Evolutionary conservation across 2,113 vertebrate species (phyloP).

Genomic region (Elephantulus edwardii): DNA sequence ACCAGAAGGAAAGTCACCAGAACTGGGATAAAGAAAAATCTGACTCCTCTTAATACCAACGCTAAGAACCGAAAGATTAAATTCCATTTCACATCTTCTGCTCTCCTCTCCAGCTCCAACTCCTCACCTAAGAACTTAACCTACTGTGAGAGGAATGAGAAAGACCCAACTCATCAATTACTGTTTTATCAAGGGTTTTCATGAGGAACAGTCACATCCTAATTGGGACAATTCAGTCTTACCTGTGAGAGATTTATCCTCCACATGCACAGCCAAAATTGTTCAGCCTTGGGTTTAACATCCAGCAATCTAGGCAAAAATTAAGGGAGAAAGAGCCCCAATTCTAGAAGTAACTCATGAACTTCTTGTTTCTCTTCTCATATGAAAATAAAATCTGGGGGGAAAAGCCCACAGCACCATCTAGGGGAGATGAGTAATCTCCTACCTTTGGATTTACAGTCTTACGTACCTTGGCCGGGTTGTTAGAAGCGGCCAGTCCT

Average conservation of each 20-base stretch:
- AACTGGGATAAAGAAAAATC: conserved; percentile 54
- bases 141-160: neutral
- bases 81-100: neutral
- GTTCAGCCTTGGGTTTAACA: neutral
- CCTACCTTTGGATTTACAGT: too few relatives aligned
- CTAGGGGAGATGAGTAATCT: too few relatives aligned
- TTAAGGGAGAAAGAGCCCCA: neutral
- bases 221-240: neutral
- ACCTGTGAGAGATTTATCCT: neutral
- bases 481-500: neutral
- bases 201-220: neutral
- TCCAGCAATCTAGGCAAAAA: neutral
- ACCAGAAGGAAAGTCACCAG: conserved; percentile 17
- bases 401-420: too few relatives aligned
- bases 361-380: conserved; percentile 41
- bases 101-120: conserved; percentile 18
- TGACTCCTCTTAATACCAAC: conserved; percentile 53
- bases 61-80: conserved; percentile 55
- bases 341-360: neutral
- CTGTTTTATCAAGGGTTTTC: conserved; percentile 26
- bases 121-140: neutral
- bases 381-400: conserved; percentile 41
- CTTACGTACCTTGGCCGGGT: neutral
- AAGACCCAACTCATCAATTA: neutral
- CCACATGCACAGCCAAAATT: conserved; percentile 1